These are phyloP conservation scores for Alloplasta piceator DNA, from an alignment of 2,888 invertebrate genomes.

Conservation along the genomic window DNA sequence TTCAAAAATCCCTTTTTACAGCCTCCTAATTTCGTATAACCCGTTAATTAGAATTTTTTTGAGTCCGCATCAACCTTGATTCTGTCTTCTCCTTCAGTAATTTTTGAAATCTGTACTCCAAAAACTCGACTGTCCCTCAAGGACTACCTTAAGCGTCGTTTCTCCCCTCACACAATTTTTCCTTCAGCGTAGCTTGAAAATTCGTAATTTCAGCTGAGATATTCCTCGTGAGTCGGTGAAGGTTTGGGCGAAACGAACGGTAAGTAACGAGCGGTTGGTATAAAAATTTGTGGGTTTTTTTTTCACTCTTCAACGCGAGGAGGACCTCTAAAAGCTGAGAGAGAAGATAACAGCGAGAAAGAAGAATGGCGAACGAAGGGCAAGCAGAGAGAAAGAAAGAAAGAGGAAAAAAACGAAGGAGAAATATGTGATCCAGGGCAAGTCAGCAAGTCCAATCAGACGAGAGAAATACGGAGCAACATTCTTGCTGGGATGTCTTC, in stretches of 20 bases:
- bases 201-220: neutral
- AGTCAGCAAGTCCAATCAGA: slow-evolving; percentile 59
- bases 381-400: neutral
- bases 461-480: slow-evolving; percentile 58
- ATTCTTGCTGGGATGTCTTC: slow-evolving; percentile 53
- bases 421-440: slow-evolving; percentile 50
- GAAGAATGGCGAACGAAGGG: slow-evolving; percentile 9
- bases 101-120: too few relatives aligned
- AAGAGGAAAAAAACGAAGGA: slow-evolving; percentile 23
- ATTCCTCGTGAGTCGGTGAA: neutral
- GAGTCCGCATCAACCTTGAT: too few relatives aligned
- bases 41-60: too few relatives aligned
- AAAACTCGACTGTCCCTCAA: too few relatives aligned
- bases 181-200: neutral
- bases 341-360: slow-evolving; percentile 5
- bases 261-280: slow-evolving; percentile 43
- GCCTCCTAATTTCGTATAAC: too few relatives aligned
- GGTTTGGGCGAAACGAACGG: slow-evolving; percentile 32
- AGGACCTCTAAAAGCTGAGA: slow-evolving; percentile 1
- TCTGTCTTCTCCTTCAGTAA: too few relatives aligned
- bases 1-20: too few relatives aligned
- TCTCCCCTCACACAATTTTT: too few relatives aligned
- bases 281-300: slow-evolving; percentile 18
- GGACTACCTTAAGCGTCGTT: too few relatives aligned
- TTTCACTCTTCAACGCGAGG: too few relatives aligned